Conservation (phyloP, 2,113 vertebrate genomes). For the Sceloporus tristichus region DNA sequence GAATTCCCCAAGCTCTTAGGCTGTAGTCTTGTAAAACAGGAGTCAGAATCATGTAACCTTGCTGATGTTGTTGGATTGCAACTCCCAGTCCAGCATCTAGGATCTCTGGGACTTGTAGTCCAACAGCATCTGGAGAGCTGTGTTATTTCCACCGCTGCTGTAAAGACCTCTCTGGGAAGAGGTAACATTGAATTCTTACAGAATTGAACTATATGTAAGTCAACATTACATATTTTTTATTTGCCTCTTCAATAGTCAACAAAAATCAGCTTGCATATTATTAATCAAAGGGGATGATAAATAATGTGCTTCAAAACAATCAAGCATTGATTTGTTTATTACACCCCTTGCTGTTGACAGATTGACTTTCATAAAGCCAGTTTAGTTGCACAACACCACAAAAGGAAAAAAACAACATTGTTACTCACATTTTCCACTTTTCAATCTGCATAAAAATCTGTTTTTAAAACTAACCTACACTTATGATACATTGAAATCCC, state of each 20-base stretch:
- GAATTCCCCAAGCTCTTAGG: no score
- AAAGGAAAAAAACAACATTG: conserved; percentile 51
- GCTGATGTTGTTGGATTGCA: no score
- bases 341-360: conserved; percentile 11
- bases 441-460: conserved; percentile 16
- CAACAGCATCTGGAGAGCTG: no score
- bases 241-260: background rate
- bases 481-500: conserved; percentile 2
- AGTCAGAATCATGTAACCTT: no score
- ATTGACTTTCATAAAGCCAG: conserved; percentile 40
- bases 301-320: conserved; percentile 40
- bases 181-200: background rate
- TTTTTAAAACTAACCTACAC: conserved; percentile 22
- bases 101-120: no score
- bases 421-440: conserved; percentile 4
- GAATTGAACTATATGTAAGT: background rate
- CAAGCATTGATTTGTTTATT: conserved; percentile 37
- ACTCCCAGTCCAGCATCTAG: no score
- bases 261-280: background rate
- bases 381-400: conserved; percentile 47
- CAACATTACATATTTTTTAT: background rate
- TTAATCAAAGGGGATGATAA: conserved; percentile 32
- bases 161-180: background rate
- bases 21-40: no score
- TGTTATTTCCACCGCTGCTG: background rate